Conservation (phyloP, 1,140 invertebrate genomes). For the Ditylenchus dipsaci region DNA sequence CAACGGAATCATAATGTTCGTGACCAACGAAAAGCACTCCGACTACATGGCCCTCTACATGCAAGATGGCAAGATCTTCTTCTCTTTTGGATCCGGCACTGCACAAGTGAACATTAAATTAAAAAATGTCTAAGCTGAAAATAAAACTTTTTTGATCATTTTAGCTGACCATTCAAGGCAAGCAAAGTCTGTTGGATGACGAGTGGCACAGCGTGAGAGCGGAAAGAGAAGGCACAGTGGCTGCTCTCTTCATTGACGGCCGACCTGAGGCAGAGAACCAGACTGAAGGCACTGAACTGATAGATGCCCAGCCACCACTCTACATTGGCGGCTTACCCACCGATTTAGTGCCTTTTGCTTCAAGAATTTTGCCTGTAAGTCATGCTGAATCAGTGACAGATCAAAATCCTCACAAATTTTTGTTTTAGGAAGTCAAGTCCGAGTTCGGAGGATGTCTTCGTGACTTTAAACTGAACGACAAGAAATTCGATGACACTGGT, state of each 20-base stretch:
- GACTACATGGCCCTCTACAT: slow-evolving; percentile 79
- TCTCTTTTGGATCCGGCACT: slow-evolving; percentile 71
- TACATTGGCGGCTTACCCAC: slow-evolving; percentile 40
- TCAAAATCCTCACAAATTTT: too few species aligned
- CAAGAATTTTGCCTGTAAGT: slow-evolving; percentile 49
- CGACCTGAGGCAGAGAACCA: slow-evolving; percentile 59
- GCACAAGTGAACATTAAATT: too few species aligned
- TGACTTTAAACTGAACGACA: slow-evolving; percentile 71
- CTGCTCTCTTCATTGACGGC: slow-evolving; percentile 63
- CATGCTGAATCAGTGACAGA: neutral
- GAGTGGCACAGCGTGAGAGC: slow-evolving; percentile 74
- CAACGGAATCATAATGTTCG: slow-evolving; percentile 81
- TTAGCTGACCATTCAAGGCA: slow-evolving; percentile 44
- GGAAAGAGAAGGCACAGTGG: slow-evolving; percentile 54
- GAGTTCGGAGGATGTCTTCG: slow-evolving; percentile 82
- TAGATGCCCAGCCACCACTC: slow-evolving; percentile 41
- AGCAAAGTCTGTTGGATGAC: slow-evolving; percentile 70
- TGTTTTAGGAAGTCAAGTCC: slow-evolving; percentile 64
- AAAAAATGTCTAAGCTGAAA: too few species aligned
- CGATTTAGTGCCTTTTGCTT: slow-evolving; percentile 33
- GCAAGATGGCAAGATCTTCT: slow-evolving; percentile 71
- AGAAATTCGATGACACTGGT: slow-evolving; percentile 65
- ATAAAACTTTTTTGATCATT: too few species aligned
- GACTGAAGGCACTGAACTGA: slow-evolving; percentile 22
- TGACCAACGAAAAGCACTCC: slow-evolving; percentile 66